These are phyloP conservation scores for Teinopalpus imperialis DNA, from an alignment of 2,888 invertebrate species.

Conservation along the genomic window DNA sequence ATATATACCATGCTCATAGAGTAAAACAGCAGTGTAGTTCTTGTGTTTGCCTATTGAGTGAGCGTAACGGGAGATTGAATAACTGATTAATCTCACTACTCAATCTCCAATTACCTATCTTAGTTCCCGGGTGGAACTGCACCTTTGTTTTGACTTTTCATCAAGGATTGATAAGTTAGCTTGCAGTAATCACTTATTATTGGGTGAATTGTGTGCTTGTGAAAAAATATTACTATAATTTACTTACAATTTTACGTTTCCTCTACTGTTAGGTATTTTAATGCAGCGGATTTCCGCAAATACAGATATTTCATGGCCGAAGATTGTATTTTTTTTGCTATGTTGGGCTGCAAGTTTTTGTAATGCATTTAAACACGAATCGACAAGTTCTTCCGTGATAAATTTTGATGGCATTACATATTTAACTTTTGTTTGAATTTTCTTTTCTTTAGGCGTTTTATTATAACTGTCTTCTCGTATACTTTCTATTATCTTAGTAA, in stretches of 20 bases:
- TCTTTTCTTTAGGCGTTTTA: constrained; percentile 13
- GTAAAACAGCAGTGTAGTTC: too few relatives aligned
- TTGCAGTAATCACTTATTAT: too few relatives aligned
- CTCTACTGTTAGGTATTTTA: constrained; percentile 84
- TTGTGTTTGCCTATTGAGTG: too few relatives aligned
- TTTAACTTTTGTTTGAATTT: constrained; percentile 44
- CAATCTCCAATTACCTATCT: too few relatives aligned
- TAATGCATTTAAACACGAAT: constrained; percentile 54
- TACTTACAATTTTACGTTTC: constrained; percentile 84
- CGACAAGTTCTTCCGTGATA: constrained; percentile 51
- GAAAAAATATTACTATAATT: constrained; percentile 6
- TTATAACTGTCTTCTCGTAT: background rate
- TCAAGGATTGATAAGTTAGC: too few relatives aligned
- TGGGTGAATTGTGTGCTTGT: too few relatives aligned
- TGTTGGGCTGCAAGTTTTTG: constrained; percentile 48
- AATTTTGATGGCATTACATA: constrained; percentile 60
- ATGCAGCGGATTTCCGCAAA: constrained; percentile 83
- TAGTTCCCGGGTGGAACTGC: too few relatives aligned
- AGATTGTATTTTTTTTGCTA: constrained; percentile 70
- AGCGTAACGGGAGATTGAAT: too few relatives aligned
- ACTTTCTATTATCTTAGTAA: constrained; percentile 1
- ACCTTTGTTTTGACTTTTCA: too few relatives aligned
- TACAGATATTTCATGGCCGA: constrained; percentile 81
- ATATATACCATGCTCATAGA: background rate
- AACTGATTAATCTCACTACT: too few relatives aligned